Conservation (phyloP, 37 sponge, comb jelly and placozoan genomes). For the Lycopodina hypogea region DNA sequence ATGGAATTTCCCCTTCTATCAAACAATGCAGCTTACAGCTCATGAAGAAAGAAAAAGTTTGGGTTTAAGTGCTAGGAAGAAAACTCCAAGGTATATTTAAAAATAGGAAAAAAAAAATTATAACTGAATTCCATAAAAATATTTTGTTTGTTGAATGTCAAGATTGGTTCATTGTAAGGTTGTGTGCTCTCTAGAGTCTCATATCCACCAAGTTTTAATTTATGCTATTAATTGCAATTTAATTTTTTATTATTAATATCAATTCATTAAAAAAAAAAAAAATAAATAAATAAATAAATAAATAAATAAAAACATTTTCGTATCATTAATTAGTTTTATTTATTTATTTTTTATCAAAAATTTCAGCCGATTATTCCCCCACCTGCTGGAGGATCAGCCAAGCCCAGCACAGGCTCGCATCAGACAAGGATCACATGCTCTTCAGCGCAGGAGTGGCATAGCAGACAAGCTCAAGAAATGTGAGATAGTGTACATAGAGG, state of each 20-base stretch:
- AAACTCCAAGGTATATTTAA: neutral
- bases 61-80: neutral
- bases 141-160: no score
- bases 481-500: neutral
- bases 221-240: no score
- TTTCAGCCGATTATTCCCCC: neutral
- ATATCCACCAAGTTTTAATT: no score
- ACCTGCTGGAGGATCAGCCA: conserved; percentile 3
- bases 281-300: no score
- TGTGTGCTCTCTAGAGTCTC: no score
- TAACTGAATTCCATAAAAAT: no score
- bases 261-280: neutral
- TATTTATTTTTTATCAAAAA: neutral
- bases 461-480: conserved; percentile 27
- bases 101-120: no score
- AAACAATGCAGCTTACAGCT: neutral
- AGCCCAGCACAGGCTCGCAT: conserved; percentile 27
- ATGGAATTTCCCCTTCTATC: neutral
- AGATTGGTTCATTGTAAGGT: no score
- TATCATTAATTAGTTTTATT: neutral
- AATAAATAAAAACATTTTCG: no score
- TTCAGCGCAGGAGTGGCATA: conserved; percentile 31
- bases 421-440: conserved; percentile 28
- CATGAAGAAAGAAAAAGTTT: neutral
- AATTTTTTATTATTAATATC: neutral